These are phyloP conservation scores for Lucifuga dentata DNA, from an alignment of 2,113 vertebrate species.

Conservation along the genomic window DNA sequence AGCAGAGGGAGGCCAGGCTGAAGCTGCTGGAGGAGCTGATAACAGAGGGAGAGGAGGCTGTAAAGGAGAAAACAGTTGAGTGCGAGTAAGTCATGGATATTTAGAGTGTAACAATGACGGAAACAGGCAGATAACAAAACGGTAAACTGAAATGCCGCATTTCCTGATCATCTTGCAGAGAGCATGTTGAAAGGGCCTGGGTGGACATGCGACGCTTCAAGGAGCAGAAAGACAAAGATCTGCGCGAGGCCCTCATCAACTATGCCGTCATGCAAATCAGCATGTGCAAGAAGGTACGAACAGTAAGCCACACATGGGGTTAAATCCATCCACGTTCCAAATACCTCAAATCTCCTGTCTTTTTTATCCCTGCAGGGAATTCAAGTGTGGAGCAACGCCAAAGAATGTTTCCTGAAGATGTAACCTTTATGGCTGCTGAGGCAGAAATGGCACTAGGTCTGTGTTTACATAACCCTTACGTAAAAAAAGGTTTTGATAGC, in stretches of 20 bases:
- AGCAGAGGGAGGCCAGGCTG: constrained; percentile 92
- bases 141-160: no score
- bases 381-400: constrained; percentile 96
- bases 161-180: no score
- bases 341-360: constrained; percentile 3
- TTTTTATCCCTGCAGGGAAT: constrained; percentile 89
- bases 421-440: constrained; percentile 46
- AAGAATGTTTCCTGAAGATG: constrained; percentile 98
- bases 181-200: constrained; percentile 90
- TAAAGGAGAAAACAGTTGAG: constrained; percentile 90
- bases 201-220: constrained; percentile 92
- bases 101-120: no score
- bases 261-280: constrained; percentile 95
- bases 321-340: neutral
- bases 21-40: constrained; percentile 94
- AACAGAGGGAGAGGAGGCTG: constrained; percentile 88
- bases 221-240: constrained; percentile 91
- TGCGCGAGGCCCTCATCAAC: constrained; percentile 91
- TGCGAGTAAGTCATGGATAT: constrained; percentile 84
- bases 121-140: no score
- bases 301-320: neutral
- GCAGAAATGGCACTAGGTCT: no score
- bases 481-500: no score
- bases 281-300: constrained; percentile 93
- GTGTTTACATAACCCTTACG: no score